Evolutionary conservation across 2,888 invertebrate genomes (phyloP).

Genomic region (Clistopyga incitator): DNA sequence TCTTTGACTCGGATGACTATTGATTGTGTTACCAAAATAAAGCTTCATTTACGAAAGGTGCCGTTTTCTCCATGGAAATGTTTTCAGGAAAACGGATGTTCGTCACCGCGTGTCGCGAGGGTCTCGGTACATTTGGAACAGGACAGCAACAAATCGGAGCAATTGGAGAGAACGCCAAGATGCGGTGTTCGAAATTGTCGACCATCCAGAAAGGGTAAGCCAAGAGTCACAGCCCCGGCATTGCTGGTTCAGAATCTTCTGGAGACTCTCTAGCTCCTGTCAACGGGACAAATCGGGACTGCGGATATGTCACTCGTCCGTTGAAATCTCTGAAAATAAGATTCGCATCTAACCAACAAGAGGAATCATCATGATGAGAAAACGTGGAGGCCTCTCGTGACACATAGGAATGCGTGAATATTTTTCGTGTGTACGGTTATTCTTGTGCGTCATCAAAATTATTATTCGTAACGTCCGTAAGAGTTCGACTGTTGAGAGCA

Average conservation of each 20-base stretch:
- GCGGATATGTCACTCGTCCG: slow-evolving; percentile 40
- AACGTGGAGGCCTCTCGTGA: slow-evolving; percentile 26
- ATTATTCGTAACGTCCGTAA: not conserved
- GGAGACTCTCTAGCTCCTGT: slow-evolving; percentile 79
- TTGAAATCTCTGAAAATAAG: slow-evolving; percentile 23
- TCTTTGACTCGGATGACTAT: too few relatives aligned
- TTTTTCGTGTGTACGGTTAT: slow-evolving; percentile 67
- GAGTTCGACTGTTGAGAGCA: not conserved
- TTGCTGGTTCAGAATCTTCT: slow-evolving; percentile 81
- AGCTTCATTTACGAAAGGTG: not conserved
- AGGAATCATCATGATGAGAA: not conserved
- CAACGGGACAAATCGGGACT: slow-evolving; percentile 32
- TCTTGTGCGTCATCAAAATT: slow-evolving; percentile 30
- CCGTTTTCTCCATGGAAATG: slow-evolving; percentile 4
- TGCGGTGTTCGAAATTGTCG: slow-evolving; percentile 80
- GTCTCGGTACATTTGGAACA: slow-evolving; percentile 82
- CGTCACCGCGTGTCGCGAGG: slow-evolving; percentile 80
- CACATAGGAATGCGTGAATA: slow-evolving; percentile 63
- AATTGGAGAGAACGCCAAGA: slow-evolving; percentile 78
- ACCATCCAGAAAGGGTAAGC: slow-evolving; percentile 76
- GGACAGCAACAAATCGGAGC: slow-evolving; percentile 83
- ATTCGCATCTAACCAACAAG: slow-evolving; percentile 12
- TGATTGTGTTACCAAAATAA: not conserved
- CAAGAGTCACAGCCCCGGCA: slow-evolving; percentile 79
- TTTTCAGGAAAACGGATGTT: slow-evolving; percentile 79